A percentile compares a stretch with the other conserved stretches of the same genome.
phyloP scores from a whole-genome alignment of 2,797 vertebrate genomes.

The Echiichthys vipera region DNA sequence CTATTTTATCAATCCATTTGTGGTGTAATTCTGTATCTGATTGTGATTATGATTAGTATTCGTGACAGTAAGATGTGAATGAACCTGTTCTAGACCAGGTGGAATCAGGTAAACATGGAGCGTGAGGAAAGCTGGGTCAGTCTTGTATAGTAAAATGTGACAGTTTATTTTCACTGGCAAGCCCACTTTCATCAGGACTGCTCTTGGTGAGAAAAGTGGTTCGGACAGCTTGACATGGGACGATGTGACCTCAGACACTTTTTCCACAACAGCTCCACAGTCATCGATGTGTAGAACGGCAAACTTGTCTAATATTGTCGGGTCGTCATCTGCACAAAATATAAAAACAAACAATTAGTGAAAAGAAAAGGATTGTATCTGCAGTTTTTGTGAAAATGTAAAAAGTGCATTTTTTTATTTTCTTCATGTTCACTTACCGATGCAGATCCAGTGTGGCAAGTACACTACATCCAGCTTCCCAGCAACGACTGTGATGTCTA shows the following conservation, averaged over 20 bases:
- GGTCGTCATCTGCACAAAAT: constrained; percentile 6
- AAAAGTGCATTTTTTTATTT: not conserved
- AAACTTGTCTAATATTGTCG: constrained; percentile 1
- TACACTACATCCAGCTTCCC: constrained; percentile 25
- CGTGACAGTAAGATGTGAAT: not conserved
- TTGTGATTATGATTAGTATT: no score
- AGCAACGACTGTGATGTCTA: constrained; percentile 22
- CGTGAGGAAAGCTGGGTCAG: constrained; percentile 18
- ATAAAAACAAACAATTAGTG: not conserved
- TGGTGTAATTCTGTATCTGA: no score
- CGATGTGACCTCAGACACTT: constrained; percentile 18
- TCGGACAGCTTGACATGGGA: constrained; percentile 33
- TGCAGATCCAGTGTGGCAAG: constrained; percentile 44
- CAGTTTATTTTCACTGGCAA: constrained; percentile 8
- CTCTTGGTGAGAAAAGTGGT: not conserved
- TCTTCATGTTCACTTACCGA: not conserved
- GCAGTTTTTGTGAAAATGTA: not conserved
- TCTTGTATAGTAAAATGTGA: constrained; percentile 1
- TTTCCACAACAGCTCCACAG: constrained; percentile 36
- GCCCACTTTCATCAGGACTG: not conserved
- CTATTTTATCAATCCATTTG: no score
- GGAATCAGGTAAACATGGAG: constrained; percentile 42
- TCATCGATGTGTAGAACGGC: constrained; percentile 37
- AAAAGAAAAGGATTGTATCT: not conserved
- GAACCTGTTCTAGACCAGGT: constrained; percentile 19